A percentile compares a stretch with the other conserved stretches of the same genome.
These are phyloP conservation scores for Timema cristinae DNA, from an alignment of 2,888 invertebrate genomes.

Conservation along the genomic window DNA sequence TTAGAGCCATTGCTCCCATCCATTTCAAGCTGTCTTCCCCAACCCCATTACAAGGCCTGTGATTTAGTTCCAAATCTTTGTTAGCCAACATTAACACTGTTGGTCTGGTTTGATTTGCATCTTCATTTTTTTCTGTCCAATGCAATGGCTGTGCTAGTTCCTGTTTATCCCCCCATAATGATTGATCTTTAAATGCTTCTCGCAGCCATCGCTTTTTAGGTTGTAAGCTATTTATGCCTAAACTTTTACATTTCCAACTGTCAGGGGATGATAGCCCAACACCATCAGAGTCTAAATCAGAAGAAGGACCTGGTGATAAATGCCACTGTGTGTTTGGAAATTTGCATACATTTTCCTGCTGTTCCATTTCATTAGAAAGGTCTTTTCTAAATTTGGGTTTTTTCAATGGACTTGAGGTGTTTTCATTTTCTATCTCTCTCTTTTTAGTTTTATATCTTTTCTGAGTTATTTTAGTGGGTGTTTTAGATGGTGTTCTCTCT, in stretches of 20 bases:
- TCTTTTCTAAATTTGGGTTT: constrained; percentile 49
- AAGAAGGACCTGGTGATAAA: not conserved
- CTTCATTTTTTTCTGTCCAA: constrained; percentile 42
- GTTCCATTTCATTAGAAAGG: constrained; percentile 44
- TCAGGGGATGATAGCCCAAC: constrained; percentile 10
- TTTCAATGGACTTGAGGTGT: constrained; percentile 38
- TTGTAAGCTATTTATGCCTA: constrained; percentile 36
- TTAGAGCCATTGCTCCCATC: constrained; percentile 58
- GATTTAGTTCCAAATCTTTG: constrained; percentile 10
- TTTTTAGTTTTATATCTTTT: constrained; percentile 43
- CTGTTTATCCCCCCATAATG: constrained; percentile 38
- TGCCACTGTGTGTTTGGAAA: constrained; percentile 19
- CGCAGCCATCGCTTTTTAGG: constrained; percentile 60
- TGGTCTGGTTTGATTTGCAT: constrained; percentile 51
- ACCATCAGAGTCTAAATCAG: constrained; percentile 8
- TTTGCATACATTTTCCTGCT: constrained; percentile 43
- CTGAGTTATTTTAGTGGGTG: constrained; percentile 43
- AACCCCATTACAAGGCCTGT: constrained; percentile 15
- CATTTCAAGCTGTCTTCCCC: constrained; percentile 50
- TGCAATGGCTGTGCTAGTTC: constrained; percentile 52
- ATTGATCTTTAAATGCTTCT: constrained; percentile 49
- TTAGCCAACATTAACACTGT: constrained; percentile 48
- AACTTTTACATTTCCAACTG: not conserved
- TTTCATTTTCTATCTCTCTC: constrained; percentile 44
- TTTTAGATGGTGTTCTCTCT: constrained; percentile 43